Percentiles rank a stretch among this genome's conserved stretches.
Conservation (phyloP, 2,888 invertebrate genomes). For the Palloptera scutellata region DNA sequence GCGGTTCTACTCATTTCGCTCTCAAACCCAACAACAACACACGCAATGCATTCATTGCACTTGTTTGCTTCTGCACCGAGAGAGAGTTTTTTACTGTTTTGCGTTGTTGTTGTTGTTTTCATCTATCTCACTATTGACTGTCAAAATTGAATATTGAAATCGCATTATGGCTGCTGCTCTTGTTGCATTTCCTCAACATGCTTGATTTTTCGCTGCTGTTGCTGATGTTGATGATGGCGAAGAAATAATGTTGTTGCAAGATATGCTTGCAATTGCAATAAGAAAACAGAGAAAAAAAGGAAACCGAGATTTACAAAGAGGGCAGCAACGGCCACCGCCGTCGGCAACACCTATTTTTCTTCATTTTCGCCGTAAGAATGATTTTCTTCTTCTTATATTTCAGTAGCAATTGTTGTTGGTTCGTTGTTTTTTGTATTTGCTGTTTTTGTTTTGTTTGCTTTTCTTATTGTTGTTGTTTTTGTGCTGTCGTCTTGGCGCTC, state of each 20-base stretch:
- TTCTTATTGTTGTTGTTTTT: conserved; percentile 12
- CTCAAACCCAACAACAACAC: neutral
- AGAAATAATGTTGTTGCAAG: too few species aligned
- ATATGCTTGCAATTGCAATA: too few species aligned
- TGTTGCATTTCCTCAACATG: too few species aligned
- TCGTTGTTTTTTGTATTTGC: conserved; percentile 13
- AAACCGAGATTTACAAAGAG: too few species aligned
- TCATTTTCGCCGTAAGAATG: conserved; percentile 21
- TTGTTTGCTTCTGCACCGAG: conserved; percentile 21
- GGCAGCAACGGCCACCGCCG: conserved; percentile 37
- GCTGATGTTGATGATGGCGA: too few species aligned
- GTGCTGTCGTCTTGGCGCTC: conserved; percentile 33
- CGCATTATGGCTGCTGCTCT: neutral
- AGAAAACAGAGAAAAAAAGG: too few species aligned
- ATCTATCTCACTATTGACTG: conserved; percentile 15
- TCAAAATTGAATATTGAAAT: conserved; percentile 15
- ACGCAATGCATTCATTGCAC: conserved; percentile 30
- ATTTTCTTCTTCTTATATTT: conserved; percentile 1
- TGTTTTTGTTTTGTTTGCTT: conserved; percentile 25
- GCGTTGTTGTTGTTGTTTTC: neutral
- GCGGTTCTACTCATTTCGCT: conserved; percentile 28
- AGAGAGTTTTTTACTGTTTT: conserved; percentile 6
- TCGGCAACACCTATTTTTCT: conserved; percentile 60
- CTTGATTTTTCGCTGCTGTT: too few species aligned
- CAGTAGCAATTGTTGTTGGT: conserved; percentile 10